These are phyloP conservation scores for Apantesis nais DNA, from an alignment of 2,888 invertebrate species.

Conservation along the genomic window DNA sequence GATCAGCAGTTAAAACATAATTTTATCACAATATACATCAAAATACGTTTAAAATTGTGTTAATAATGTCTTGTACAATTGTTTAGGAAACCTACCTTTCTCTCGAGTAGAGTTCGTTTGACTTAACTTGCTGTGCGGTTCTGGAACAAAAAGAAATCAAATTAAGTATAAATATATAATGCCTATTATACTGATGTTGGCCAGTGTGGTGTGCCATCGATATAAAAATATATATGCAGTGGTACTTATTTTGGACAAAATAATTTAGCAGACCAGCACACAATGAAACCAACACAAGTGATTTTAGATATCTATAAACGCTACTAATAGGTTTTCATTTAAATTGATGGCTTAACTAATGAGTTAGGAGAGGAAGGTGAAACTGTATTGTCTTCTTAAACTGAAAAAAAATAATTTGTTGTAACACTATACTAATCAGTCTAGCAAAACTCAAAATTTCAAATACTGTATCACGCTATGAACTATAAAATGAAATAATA, in stretches of 20 bases:
- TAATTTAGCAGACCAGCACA: neutral
- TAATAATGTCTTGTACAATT: neutral
- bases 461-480: neutral
- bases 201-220: no score
- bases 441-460: neutral
- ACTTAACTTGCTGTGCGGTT: conserved; percentile 4
- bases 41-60: neutral
- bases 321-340: neutral
- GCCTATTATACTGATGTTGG: no score
- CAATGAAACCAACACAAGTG: no score
- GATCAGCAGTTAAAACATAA: no score
- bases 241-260: neutral
- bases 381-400: neutral
- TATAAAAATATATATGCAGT: no score
- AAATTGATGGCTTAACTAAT: neutral
- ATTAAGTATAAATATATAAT: neutral
- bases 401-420: neutral
- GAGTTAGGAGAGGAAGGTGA: neutral
- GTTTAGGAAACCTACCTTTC: neutral
- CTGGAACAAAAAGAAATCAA: neutral
- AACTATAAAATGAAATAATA: neutral
- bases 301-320: no score
- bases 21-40: neutral
- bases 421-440: neutral
- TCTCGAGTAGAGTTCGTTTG: neutral